Evolutionary conservation across 1,140 invertebrate genomes (phyloP), one percentile per base, ranked within the genome.

Genomic region (Drosophila sucinea): DNA sequence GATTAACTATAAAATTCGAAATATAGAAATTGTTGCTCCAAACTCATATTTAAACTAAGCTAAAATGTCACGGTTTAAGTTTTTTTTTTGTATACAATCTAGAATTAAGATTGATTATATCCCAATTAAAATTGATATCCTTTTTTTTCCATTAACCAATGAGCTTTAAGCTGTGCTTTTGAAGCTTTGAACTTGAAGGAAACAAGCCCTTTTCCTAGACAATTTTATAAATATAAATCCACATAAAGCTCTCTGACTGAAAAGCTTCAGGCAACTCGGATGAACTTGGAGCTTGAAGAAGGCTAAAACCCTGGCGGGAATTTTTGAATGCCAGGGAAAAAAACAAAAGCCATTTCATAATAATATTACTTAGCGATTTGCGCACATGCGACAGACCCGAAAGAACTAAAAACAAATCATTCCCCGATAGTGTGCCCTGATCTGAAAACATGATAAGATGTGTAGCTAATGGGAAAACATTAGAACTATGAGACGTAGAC

Each of bases 401-500:
- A 47, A 47, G 23, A 47, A 47, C 7, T 47, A 25, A 47, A 47
- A 47, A 25, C 23, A 47, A 51, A 51, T 51, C 44, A 51, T 51
- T 51, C 44, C 23, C 6, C 8, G 44, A 51, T 51, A 51, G 23
- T 51, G 44, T 51, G 44, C 7, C 23, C 44, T 51, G 44, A 51
- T 51, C 23, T 51, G 6, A 51, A 27, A 27, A 8, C 8, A 51
- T 51, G 44, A 51, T 51, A 51, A 51, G 44, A 25, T 41, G 3
- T 1, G 7, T 7, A 11, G 44, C 8, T 38, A 38, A 7, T 38
- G 44, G 6, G n/a, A 6, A 47, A 51, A 51, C 44, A 51, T 51
- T 27, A 27, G 6, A 27, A 27, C 25, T 25, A 27, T 51, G 10
- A 51, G 44, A 51, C 35, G 10, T 38, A 38, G 35, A 38, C 35